These are phyloP conservation scores for Tetranychus urticae DNA, from an alignment of 1,140 invertebrate species.

Conservation along the genomic window DNA sequence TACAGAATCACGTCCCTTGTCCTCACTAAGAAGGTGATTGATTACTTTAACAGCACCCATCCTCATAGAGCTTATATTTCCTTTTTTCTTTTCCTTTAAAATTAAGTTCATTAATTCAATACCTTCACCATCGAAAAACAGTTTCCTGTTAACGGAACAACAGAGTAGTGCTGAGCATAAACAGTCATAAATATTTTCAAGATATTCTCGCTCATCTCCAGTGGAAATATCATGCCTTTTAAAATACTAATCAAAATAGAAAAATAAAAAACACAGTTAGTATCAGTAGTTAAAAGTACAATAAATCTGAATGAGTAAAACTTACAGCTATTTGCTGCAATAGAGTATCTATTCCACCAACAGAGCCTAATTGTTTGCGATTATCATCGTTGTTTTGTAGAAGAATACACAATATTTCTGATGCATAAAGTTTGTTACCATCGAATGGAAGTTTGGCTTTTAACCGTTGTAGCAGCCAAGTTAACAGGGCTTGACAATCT, in stretches of 20 bases:
- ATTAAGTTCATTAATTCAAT: conserved; percentile 90
- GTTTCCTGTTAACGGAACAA: conserved; percentile 49
- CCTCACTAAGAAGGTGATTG: conserved; percentile 78
- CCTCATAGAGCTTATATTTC: conserved; percentile 37
- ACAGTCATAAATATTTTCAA: conserved; percentile 95
- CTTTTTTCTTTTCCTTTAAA: conserved; percentile 58
- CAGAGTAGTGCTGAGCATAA: conserved; percentile 79
- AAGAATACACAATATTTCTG: conserved; percentile 85
- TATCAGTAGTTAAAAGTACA: not conserved
- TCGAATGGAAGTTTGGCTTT: conserved; percentile 64
- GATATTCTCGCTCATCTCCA: conserved; percentile 83
- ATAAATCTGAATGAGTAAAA: conserved; percentile 8
- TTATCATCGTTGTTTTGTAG: conserved; percentile 55
- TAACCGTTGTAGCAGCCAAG: conserved; percentile 68
- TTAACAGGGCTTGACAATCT: conserved; percentile 58
- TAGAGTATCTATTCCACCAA: conserved; percentile 88
- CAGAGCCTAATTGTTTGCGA: conserved; percentile 52
- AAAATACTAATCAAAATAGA: conserved; percentile 35
- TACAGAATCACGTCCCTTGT: conserved; percentile 63
- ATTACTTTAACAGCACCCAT: conserved; percentile 91
- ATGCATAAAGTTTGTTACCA: conserved; percentile 81
- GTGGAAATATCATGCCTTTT: conserved; percentile 76
- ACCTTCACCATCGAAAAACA: conserved; percentile 81
- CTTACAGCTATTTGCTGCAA: conserved; percentile 76
- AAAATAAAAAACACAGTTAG: conserved; percentile 4